A percentile compares a stretch with the other conserved stretches of the same genome.
phyloP scores from a whole-genome alignment of 2,888 invertebrate genomes.

The Phortica okadai region DNA sequence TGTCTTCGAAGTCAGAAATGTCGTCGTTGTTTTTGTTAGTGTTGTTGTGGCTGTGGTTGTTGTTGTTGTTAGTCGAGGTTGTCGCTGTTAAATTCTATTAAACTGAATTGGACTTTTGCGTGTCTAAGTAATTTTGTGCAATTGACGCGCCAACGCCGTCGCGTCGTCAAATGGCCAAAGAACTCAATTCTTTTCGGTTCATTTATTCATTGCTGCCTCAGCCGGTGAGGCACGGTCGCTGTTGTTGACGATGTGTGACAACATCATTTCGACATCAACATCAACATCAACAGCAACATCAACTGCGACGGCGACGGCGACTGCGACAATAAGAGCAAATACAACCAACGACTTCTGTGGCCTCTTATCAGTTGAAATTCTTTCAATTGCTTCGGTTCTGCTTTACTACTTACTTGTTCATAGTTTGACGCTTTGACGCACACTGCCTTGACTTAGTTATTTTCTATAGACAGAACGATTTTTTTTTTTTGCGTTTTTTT shows the following conservation, averaged over 20 bases:
- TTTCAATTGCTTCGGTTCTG: constrained; percentile 20
- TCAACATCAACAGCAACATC: neutral
- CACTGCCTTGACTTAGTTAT: constrained; percentile 40
- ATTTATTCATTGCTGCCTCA: neutral
- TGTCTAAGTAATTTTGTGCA: constrained; percentile 31
- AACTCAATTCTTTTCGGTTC: constrained; percentile 16
- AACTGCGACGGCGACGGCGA: neutral
- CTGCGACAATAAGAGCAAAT: neutral
- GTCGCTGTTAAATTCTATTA: constrained; percentile 22
- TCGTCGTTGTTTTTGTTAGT: neutral
- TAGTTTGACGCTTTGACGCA: constrained; percentile 26
- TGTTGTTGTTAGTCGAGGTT: neutral
- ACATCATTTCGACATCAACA: neutral
- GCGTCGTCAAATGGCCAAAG: neutral
- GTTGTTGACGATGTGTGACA: neutral
- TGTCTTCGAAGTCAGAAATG: neutral
- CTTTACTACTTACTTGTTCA: neutral
- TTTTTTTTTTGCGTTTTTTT: neutral
- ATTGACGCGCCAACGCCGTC: constrained; percentile 13
- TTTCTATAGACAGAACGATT: neutral
- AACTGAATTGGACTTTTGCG: constrained; percentile 32
- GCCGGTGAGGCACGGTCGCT: neutral
- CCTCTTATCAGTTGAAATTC: constrained; percentile 17
- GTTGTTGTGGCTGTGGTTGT: neutral
- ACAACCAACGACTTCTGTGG: neutral